phyloP scores from a whole-genome alignment of 2,113 vertebrate genomes.

The Callionymus lyra region DNA sequence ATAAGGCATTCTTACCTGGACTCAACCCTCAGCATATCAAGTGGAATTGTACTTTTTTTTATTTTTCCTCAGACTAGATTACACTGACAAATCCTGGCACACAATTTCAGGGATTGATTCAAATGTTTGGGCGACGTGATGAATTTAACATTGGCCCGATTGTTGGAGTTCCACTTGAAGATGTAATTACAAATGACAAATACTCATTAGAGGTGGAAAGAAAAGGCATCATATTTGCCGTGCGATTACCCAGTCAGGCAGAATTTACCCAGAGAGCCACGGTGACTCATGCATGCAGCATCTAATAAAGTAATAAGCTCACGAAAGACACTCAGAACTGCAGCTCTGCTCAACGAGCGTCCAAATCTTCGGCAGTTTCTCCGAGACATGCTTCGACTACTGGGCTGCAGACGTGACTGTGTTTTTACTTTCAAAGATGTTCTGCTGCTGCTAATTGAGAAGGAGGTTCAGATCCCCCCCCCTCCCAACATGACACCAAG shows the following conservation, averaged over 20 bases:
- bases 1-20: slow-evolving; percentile 66
- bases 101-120: slow-evolving; percentile 38
- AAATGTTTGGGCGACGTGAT: slow-evolving; percentile 21
- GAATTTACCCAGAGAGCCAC: slow-evolving; percentile 8
- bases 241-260: slow-evolving; percentile 31
- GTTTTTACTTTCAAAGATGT: too few relatives aligned
- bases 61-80: slow-evolving; percentile 28
- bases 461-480: too few relatives aligned
- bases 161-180: slow-evolving; percentile 31
- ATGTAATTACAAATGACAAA: slow-evolving; percentile 52
- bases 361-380: slow-evolving; percentile 2
- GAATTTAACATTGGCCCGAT: slow-evolving; percentile 21
- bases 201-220: slow-evolving; percentile 29
- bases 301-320: slow-evolving; percentile 25
- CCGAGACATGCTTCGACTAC: background rate
- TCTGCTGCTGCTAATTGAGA: too few relatives aligned
- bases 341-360: slow-evolving; percentile 6
- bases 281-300: slow-evolving; percentile 36
- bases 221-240: slow-evolving; percentile 21
- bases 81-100: slow-evolving; percentile 39
- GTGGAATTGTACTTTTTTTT: slow-evolving; percentile 43
- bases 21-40: slow-evolving; percentile 70
- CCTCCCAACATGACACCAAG: too few relatives aligned
- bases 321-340: slow-evolving; percentile 4
- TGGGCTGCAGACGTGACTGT: too few relatives aligned